Evolutionary conservation across 1,140 invertebrate species (phyloP), one percentile per base, ranked within the genome.

Genomic region (Periplaneta americana): DNA sequence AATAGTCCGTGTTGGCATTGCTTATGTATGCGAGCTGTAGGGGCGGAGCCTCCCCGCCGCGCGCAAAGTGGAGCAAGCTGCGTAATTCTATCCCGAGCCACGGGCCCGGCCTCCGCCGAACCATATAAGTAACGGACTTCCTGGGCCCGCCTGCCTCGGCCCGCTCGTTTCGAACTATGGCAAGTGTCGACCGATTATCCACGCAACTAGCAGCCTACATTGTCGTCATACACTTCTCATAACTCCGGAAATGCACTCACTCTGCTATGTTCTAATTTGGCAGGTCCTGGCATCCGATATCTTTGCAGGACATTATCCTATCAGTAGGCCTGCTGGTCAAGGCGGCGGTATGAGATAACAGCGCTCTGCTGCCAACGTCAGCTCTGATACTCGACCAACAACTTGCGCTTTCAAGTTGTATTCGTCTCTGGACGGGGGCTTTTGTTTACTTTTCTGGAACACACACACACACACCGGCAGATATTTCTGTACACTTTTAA

Each of bases 61-160:
- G 22, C 0, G 33, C 75, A 33, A 34, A 34, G 35, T 36, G 22
- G 75, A 36, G 75, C 75, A 34, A 33, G 33, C 75, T 31, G 22
- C 8, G 35, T 34, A 77, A 77, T 33, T 77, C 33, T 77, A 77
- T 36, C 33, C 75, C 75, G 11, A 77, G 75, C 31, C 75, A 36
- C 15, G 33, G 75, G 33, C 33, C 75, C 75, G 31, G 31, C 18
- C 35, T 77, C 33, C 75, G 31, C 35, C 75, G 75, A 0, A 13
- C 75, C 75, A 77, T 77, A 77, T 77, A 77, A 34, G 75, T 77
- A 77, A 77, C 75, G 28, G 33, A 22, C 75, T 36, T 77, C 75
- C 33, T 36, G 75, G 75, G 48, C 48, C 48, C 48, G 48, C n/a
- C 48, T 66, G 22, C 28, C 22, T 5, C 48, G 48, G 11, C 48